Conservation (phyloP, 2,888 invertebrate genomes). For the Lampropteryx suffumata region DNA sequence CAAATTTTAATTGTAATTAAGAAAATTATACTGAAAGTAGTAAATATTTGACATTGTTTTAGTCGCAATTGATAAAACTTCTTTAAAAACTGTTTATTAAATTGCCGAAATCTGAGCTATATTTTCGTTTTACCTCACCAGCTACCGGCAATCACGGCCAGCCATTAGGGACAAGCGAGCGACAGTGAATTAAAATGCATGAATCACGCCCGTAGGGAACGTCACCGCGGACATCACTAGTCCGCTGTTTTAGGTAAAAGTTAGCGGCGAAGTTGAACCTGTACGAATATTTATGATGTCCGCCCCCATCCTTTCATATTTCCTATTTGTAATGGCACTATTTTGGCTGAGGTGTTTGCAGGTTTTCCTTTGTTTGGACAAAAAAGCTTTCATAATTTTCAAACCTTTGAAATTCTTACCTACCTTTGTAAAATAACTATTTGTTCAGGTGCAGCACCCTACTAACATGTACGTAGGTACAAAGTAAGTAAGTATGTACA, state of each 20-base stretch:
- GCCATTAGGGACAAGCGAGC: conserved; percentile 33
- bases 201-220: conserved; percentile 27
- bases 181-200: conserved; percentile 35
- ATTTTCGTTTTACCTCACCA: conserved; percentile 11
- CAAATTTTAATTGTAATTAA: no score
- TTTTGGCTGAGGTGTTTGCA: conserved; percentile 23
- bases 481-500: no score
- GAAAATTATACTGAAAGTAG: no score
- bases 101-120: conserved; percentile 1
- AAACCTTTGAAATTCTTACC: conserved; percentile 4
- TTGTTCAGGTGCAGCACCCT: no score
- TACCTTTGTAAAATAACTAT: no score
- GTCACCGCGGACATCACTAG: conserved; percentile 19
- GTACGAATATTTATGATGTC: conserved; percentile 26
- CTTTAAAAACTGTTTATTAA: not conserved
- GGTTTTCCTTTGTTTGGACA: conserved; percentile 19
- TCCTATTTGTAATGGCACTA: conserved; percentile 24
- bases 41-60: no score
- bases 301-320: conserved; percentile 23
- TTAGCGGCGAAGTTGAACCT: conserved; percentile 20
- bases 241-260: conserved; percentile 24
- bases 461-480: no score
- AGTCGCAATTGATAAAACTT: no score
- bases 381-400: conserved; percentile 11
- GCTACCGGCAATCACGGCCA: conserved; percentile 22